Conservation (phyloP, 2,888 invertebrate genomes). For the Nomada ferruginata region DNA sequence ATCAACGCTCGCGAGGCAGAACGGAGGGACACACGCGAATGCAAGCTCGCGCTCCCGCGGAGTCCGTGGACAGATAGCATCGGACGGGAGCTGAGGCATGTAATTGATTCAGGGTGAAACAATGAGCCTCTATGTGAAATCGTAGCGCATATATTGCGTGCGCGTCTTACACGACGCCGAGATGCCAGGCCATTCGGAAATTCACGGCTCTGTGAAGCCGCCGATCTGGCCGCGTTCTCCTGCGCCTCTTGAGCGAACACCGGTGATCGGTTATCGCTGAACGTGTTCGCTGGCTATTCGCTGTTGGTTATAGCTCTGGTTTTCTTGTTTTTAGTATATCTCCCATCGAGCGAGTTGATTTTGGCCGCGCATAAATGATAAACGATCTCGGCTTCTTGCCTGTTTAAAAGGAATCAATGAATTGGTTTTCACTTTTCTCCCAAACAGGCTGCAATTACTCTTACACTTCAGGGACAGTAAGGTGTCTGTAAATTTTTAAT, state of each 20-base stretch:
- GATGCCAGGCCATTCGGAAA: slow-evolving; percentile 37
- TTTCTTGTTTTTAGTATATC: no score
- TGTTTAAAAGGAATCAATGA: no score
- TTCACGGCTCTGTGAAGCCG: slow-evolving; percentile 51
- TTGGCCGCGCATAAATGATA: no score
- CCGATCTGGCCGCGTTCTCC: not conserved
- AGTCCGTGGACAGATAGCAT: slow-evolving; percentile 77
- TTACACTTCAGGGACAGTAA: no score
- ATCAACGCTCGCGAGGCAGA: slow-evolving; percentile 54
- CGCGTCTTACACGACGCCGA: slow-evolving; percentile 48
- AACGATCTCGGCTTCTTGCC: no score
- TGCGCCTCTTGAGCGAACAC: slow-evolving; percentile 7
- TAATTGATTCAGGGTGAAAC: slow-evolving; percentile 82
- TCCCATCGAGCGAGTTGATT: no score
- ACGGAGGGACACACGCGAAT: slow-evolving; percentile 70
- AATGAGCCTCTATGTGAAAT: slow-evolving; percentile 80
- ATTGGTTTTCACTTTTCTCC: no score
- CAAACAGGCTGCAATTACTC: no score
- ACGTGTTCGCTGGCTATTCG: not conserved
- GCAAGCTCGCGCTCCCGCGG: slow-evolving; percentile 58
- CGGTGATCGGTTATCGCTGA: slow-evolving; percentile 27
- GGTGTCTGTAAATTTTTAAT: no score
- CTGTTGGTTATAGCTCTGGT: not conserved
- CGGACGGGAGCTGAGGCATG: slow-evolving; percentile 79
- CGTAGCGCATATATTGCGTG: slow-evolving; percentile 59